Evolutionary conservation across 1,140 invertebrate species (phyloP), one percentile per base, ranked within the genome.

Genomic region (Danaus plexippus): DNA sequence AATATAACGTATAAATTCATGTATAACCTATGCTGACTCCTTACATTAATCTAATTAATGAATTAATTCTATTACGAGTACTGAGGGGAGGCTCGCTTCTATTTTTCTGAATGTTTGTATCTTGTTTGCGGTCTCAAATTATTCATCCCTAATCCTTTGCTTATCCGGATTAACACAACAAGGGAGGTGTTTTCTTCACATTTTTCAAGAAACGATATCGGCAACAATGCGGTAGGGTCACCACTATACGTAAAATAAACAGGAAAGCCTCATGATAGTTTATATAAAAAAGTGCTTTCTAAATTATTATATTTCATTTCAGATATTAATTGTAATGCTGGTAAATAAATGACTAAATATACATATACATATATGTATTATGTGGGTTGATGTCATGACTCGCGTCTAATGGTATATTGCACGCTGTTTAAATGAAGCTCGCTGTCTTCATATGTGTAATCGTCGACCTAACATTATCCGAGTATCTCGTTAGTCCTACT

Each of bases 171-270:
- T 70, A 77, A 62, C 66, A 70, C 62, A 72, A 71, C 63, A 68
- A 67, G 68, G 69, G 76, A 67, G 68, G 69, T 72, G 67, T 71
- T 69, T 68, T 65, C 67, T 65, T 43, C 48, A 69, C 67, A 71
- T 73, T 77, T 76, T 76, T 76, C 68, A 74, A 69, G 66, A 68
- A 73, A 67, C 66, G 66, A 73, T 73, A 75, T 70, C 73, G 65
- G 55, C 54, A 54, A 69, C 68, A 71, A 72, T 64, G 61, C 22
- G 52, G 46, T 65, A 58, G 50, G 48, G 11, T 43, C 2, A 51
- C 58, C 49, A 62, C 51, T n/a, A 43, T 32, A 32, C 22, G 4
- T 32, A 32, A 32, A 32, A 32, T 32, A 32, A 32, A 32, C 1
- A 32, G 22, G 22, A 32, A 32, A 0, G 22, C 7, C 22, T 32